Conservation (phyloP, 2,113 vertebrate genomes). For the Grus americana region DNA sequence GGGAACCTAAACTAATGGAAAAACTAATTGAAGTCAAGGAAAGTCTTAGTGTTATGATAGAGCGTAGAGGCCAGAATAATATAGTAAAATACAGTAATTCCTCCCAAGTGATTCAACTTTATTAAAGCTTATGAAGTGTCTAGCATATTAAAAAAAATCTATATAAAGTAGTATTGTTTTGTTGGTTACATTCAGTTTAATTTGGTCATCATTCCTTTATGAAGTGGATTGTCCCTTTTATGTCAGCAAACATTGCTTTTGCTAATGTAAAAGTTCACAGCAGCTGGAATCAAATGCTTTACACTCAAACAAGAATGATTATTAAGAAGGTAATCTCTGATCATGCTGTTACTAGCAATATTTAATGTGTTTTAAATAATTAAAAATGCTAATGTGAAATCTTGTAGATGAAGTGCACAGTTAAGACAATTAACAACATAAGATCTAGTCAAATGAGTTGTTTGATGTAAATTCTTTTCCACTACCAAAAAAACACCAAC, state of each 20-base stretch:
- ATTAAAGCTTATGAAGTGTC: not conserved
- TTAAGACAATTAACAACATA: not conserved
- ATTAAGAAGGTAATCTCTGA: not conserved
- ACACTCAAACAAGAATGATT: not conserved
- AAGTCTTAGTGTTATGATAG: not conserved
- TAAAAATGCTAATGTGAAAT: not conserved
- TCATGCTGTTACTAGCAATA: slow-evolving; percentile 21
- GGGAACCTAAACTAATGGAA: not conserved
- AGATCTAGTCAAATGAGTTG: not conserved
- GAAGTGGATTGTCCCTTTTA: not conserved
- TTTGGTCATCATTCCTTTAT: not conserved
- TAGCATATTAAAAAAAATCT: not conserved
- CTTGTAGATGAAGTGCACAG: not conserved
- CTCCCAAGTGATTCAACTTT: not conserved
- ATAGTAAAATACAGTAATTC: not conserved
- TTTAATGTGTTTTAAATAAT: slow-evolving; percentile 39
- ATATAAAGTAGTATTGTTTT: not conserved
- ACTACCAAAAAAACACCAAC: not conserved
- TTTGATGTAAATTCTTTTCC: not conserved
- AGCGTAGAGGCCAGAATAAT: not conserved
- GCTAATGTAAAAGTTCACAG: not conserved
- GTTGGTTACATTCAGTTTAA: not conserved
- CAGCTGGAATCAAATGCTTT: slow-evolving; percentile 33
- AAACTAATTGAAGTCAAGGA: not conserved
- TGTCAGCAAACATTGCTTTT: not conserved